Conservation (phyloP, 2,113 vertebrate genomes). For the Ranitomeya imitator region DNA sequence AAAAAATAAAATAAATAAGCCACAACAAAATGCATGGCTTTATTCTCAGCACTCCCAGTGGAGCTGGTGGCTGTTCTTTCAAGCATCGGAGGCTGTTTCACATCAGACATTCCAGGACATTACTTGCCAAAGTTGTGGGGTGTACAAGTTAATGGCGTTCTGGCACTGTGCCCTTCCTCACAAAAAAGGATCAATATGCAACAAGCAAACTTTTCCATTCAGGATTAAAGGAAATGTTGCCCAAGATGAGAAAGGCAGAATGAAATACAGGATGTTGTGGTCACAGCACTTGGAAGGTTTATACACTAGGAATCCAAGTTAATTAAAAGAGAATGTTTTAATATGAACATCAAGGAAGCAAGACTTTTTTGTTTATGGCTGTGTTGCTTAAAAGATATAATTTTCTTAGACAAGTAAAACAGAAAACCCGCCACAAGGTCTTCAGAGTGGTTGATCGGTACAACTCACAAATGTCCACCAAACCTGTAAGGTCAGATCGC, state of each 20-base stretch:
- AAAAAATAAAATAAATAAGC: background rate
- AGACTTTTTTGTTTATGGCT: slow-evolving; percentile 22
- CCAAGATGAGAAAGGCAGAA: slow-evolving; percentile 59
- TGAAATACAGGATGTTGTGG: slow-evolving; percentile 63
- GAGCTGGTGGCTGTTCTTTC: slow-evolving; percentile 17
- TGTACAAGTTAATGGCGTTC: slow-evolving; percentile 50
- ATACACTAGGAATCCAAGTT: slow-evolving; percentile 66
- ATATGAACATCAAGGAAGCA: slow-evolving; percentile 47
- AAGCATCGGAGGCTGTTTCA: slow-evolving; percentile 15
- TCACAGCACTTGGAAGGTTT: slow-evolving; percentile 62
- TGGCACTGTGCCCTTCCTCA: slow-evolving; percentile 61
- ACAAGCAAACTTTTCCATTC: slow-evolving; percentile 65
- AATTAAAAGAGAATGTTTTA: slow-evolving; percentile 67
- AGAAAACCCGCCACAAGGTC: background rate
- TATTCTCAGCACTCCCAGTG: background rate
- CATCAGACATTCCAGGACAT: slow-evolving; percentile 53
- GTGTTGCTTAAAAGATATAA: slow-evolving; percentile 28
- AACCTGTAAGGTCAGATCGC: background rate
- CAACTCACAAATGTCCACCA: background rate
- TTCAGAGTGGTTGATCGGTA: background rate
- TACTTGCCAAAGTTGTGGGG: slow-evolving; percentile 43
- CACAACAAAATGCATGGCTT: slow-evolving; percentile 39
- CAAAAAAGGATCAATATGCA: slow-evolving; percentile 60
- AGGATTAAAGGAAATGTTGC: slow-evolving; percentile 67
- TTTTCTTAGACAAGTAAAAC: background rate